Evolutionary conservation across 2,113 vertebrate species (phyloP), one percentile per base, ranked within the genome.

Genomic region (Anhinga rufa): DNA sequence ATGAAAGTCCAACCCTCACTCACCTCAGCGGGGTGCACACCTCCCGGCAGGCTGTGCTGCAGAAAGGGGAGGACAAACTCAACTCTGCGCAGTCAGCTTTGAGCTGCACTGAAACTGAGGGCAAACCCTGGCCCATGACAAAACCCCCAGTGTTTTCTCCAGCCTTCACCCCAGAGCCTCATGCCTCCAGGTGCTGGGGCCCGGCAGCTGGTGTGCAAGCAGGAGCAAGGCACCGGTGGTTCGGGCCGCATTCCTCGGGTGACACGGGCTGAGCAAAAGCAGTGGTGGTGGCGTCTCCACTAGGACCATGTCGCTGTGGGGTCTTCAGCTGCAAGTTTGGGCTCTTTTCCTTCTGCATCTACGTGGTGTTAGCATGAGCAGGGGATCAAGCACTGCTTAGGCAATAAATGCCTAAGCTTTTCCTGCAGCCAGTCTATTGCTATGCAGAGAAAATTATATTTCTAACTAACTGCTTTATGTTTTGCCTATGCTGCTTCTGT

Each of bases 281-380:
- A 46, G 55, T 6, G 4, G 32, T 31, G 82, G 49, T 28, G 58
- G 24, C 18, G 1, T 78, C 65, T 88, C 31, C 6, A 0, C 9
- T 3, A 5, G 62, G 42, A 62, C 26, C 24, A 4, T 1, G 2
- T 17, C 24, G 3, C 26, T 64, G 42, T 1, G 4, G 7, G 14
- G 42, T 38, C 52, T 69, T 64, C 64, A 79, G 40, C 32, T 61
- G 49, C 46, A 28, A 34, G 14, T 6, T 0, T 42, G 76, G 20
- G 17, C 13, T 57, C 44, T 32, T 57, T 21, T 54, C 46, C 46
- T 71, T 38, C 38, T 40, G 60, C 38, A 60, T 16, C 55, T 9
- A 5, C 0, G 0, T 4, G 4, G 46, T 0, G 0, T 83, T 36
- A 36, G 18, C n/a, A 34, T 3, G 0, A 1, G 0, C 1, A 2